phyloP scores from a whole-genome alignment of 2,888 invertebrate genomes.

The Aspidapion aeneum region DNA sequence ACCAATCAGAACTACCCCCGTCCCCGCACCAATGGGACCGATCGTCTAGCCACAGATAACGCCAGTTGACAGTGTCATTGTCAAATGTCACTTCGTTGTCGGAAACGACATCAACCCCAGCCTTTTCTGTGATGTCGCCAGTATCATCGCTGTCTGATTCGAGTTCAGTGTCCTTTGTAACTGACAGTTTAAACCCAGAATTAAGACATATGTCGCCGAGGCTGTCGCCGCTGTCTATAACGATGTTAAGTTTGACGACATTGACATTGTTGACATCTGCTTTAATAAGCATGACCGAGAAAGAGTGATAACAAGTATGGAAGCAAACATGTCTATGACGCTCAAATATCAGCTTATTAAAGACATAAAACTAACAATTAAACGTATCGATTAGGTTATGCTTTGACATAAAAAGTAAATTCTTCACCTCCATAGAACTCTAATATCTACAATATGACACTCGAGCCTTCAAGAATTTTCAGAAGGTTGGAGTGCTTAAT shows the following conservation, averaged over 20 bases:
- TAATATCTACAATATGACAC: too few relatives aligned
- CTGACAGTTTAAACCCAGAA: neutral
- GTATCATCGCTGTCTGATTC: too few relatives aligned
- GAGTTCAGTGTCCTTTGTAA: neutral
- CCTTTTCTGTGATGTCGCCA: neutral
- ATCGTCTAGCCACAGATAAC: slow-evolving; percentile 54
- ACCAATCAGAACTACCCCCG: slow-evolving; percentile 96
- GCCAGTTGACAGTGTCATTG: slow-evolving; percentile 17
- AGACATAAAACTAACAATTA: too few relatives aligned
- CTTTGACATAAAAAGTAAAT: too few relatives aligned
- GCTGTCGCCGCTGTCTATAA: neutral
- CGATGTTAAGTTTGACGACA: neutral
- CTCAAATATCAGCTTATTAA: too few relatives aligned
- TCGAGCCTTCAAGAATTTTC: too few relatives aligned
- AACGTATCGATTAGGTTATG: too few relatives aligned
- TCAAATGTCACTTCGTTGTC: neutral
- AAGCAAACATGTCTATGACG: too few relatives aligned
- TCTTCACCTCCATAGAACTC: too few relatives aligned
- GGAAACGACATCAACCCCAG: too few relatives aligned
- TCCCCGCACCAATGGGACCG: slow-evolving; percentile 98
- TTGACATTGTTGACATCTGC: neutral
- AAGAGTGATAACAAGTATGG: neutral
- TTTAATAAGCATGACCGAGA: neutral
- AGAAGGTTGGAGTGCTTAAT: too few relatives aligned
- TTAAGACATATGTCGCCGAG: neutral